Evolutionary conservation across 2,888 invertebrate species (phyloP), one percentile per base, ranked within the genome.

Genomic region (Stenodema calcarata): DNA sequence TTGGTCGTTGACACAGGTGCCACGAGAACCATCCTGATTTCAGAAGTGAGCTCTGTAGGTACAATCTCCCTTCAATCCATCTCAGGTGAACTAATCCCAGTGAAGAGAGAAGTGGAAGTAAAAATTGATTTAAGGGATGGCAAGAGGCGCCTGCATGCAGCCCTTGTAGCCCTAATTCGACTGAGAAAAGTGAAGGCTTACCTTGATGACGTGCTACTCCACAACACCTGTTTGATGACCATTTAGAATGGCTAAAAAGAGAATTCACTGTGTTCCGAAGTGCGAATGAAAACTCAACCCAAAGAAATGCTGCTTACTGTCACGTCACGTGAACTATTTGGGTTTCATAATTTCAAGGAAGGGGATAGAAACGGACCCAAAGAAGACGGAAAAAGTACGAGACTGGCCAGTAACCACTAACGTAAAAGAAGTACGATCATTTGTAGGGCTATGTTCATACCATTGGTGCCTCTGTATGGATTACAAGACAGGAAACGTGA

Each of bases 261-360:
- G 62, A 54, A 23, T 54, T 81, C 14, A 11, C 6, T 1, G 35
- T 50, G 9, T 28, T 54, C 12, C 9, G 27, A n/a, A 14, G 2
- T 3, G 30, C 30, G 4, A 23, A 23, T 11, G 54, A 27, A 81
- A 81, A 54, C 62, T 81, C 14, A 81, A 81, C 50, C 62, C 81
- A n/a, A 81, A 62, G n/a, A 81, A 79, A 18, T 79, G 79, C 79
- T n/a, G 16, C 50, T n/a, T 79, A 1, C 44, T 79, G 6, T 16
- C n/a, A 11, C 2, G 27, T 1, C 11, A n/a, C n/a, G 79, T 79
- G 47, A 23, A 3, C 3, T 79, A 79, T 23, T n/a, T 79, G 16
- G 79, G 79, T 1, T 78, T 7, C 35, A 14, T 78, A 4, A 42
- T 78, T 6, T 30, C 78, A 30, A 12, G 4, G 16, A 7, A 41